Percentiles rank a stretch among this genome's conserved stretches.
These are phyloP conservation scores for Anolis carolinensis DNA, from an alignment of 2,113 vertebrate genomes.

Conservation along the genomic window DNA sequence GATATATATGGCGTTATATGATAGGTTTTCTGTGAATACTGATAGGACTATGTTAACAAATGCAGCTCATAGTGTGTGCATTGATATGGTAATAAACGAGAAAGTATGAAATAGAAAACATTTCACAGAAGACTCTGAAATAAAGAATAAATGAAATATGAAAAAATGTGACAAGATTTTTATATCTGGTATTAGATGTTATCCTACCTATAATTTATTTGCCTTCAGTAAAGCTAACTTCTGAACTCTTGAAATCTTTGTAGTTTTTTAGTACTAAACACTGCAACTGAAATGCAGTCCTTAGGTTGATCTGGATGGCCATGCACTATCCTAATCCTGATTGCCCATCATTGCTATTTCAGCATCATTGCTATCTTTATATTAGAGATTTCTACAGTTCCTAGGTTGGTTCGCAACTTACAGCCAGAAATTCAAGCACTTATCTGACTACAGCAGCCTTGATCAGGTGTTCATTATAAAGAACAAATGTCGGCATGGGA, in stretches of 20 bases:
- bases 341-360: no score
- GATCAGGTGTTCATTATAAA: no score
- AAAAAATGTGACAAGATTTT: background rate
- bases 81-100: slow-evolving; percentile 12
- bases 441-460: background rate
- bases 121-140: slow-evolving; percentile 10
- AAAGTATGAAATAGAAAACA: slow-evolving; percentile 5
- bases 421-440: background rate
- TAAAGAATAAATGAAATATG: background rate
- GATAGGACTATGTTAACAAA: background rate
- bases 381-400: background rate
- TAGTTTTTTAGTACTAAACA: background rate
- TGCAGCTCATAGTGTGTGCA: background rate
- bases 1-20: no score
- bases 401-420: background rate
- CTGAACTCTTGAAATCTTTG: background rate
- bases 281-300: background rate
- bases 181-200: slow-evolving; percentile 3
- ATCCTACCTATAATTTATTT: background rate
- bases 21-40: slow-evolving; percentile 9
- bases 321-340: background rate
- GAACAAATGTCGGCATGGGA: no score
- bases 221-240: accelerated
- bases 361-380: background rate
- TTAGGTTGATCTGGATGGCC: background rate